Conservation (phyloP, 2,797 vertebrate species). For the Morus bassanus region DNA sequence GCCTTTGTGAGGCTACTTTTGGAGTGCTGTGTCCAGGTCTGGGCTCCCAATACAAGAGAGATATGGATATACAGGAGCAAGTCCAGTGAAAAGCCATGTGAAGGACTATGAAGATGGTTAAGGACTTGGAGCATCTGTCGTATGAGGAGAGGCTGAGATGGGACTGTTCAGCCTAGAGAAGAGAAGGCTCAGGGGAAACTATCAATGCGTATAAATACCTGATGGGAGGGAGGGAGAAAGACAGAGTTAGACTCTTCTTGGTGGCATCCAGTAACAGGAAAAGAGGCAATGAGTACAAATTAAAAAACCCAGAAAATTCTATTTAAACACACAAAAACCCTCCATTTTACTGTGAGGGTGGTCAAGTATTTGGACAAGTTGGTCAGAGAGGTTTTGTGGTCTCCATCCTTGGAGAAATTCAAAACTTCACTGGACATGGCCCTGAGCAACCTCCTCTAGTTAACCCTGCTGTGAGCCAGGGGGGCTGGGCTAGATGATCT, state of each 20-base stretch:
- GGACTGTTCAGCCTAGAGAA: not conserved
- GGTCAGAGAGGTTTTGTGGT: not conserved
- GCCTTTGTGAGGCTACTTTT: not conserved
- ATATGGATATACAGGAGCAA: not conserved
- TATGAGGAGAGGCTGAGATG: not conserved
- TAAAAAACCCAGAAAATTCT: not conserved
- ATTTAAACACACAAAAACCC: not conserved
- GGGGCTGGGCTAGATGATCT: not conserved
- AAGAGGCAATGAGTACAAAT: not conserved
- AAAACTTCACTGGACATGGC: not conserved
- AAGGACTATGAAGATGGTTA: not conserved
- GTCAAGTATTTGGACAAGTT: not conserved
- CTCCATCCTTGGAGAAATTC: not conserved
- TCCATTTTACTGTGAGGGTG: not conserved
- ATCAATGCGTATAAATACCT: not conserved
- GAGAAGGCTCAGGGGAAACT: not conserved
- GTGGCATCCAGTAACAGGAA: not conserved
- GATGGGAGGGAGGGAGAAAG: not conserved
- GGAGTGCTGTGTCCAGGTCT: not conserved
- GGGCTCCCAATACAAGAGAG: not conserved
- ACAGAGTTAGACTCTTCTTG: not conserved
- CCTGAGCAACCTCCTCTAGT: not conserved
- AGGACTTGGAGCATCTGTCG: not conserved
- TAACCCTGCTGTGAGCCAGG: not conserved
- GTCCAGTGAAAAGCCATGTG: not conserved